These are phyloP conservation scores for Syndactyla subalaris DNA, from an alignment of 2,797 vertebrate genomes.

Conservation along the genomic window DNA sequence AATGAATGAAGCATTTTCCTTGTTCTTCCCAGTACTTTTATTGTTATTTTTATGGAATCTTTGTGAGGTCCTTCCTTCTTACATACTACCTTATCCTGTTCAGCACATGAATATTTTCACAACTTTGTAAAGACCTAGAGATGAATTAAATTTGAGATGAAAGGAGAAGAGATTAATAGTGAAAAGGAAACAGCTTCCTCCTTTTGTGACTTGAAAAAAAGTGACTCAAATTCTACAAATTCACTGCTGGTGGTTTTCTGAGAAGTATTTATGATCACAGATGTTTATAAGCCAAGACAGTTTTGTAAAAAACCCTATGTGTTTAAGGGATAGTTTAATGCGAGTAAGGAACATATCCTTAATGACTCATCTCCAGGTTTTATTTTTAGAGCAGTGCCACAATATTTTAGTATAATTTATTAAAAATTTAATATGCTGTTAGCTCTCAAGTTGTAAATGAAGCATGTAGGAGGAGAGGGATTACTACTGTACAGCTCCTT, in stretches of 20 bases:
- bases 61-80: not conserved
- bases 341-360: not conserved
- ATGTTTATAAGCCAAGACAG: constrained; percentile 5
- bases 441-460: constrained; percentile 57
- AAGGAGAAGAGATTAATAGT: constrained; percentile 39
- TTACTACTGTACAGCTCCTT: constrained; percentile 39
- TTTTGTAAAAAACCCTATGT: not conserved
- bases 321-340: not conserved
- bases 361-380: not conserved
- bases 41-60: not conserved
- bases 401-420: constrained; percentile 69
- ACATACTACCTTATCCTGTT: not conserved
- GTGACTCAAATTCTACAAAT: not conserved
- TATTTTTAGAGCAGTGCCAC: constrained; percentile 45
- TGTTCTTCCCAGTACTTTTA: not conserved
- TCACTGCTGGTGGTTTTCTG: not conserved
- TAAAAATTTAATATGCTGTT: constrained; percentile 58
- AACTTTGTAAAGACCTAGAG: constrained; percentile 41
- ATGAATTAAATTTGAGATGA: constrained; percentile 46
- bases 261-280: constrained; percentile 26
- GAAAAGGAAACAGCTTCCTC: constrained; percentile 10
- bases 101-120: constrained; percentile 30
- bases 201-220: not conserved
- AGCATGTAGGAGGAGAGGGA: constrained; percentile 57
- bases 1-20: not conserved